A percentile compares a stretch with the other conserved stretches of the same genome.
Evolutionary conservation across 1,140 invertebrate species (phyloP).

Genomic region (Cydia splendana): DNA sequence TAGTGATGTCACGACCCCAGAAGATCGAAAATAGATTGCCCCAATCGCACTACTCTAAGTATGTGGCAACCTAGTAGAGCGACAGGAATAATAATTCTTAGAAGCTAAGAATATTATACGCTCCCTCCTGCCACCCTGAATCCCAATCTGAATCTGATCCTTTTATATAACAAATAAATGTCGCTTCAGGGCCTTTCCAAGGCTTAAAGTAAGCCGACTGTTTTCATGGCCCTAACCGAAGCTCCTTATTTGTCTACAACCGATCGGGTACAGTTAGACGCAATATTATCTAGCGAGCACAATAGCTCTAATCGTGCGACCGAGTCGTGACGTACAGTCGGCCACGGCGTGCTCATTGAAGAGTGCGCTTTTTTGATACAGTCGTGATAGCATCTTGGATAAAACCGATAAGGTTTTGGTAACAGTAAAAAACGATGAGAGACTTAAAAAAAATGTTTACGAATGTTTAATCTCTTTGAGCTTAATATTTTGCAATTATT

Average conservation of each 20-base stretch:
- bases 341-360: slow-evolving; percentile 38
- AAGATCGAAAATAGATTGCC: no score
- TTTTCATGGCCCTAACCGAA: slow-evolving; percentile 40
- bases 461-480: neutral
- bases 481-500: neutral
- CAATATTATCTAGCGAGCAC: slow-evolving; percentile 60
- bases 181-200: neutral
- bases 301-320: slow-evolving; percentile 68
- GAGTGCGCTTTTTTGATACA: slow-evolving; percentile 38
- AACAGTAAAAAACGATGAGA: slow-evolving; percentile 8
- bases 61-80: no score
- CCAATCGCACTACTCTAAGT: no score
- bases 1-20: no score
- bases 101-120: no score
- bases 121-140: no score
- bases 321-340: slow-evolving; percentile 59
- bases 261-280: slow-evolving; percentile 66
- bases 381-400: slow-evolving; percentile 27
- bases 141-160: no score
- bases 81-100: no score
- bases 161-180: no score
- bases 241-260: slow-evolving; percentile 68
- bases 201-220: slow-evolving; percentile 26
- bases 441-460: neutral
- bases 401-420: slow-evolving; percentile 31